phyloP scores from a whole-genome alignment of 1,140 invertebrate species.

The Aphelenchoides besseyi region DNA sequence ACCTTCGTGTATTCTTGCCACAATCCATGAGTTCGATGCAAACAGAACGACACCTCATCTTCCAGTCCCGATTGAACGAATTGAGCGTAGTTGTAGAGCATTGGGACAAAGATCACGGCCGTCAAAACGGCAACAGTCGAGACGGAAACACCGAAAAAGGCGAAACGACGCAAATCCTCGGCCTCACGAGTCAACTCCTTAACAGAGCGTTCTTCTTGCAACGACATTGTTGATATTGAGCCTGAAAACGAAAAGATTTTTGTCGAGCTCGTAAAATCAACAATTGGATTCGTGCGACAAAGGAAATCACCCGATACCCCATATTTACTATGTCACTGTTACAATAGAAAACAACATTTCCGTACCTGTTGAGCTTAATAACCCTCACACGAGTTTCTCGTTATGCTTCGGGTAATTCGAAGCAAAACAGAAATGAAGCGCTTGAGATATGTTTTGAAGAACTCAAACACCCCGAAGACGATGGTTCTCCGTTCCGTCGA shows the following conservation, averaged over 20 bases:
- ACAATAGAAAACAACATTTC: neutral
- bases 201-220: conserved; percentile 16
- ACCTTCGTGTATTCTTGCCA: conserved; percentile 25
- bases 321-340: neutral
- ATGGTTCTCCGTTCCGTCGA: no score
- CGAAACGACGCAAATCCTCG: conserved; percentile 18
- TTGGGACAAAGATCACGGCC: conserved; percentile 42
- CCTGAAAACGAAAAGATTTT: neutral
- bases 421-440: no score
- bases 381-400: neutral
- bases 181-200: conserved; percentile 25
- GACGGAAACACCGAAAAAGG: conserved; percentile 24
- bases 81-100: conserved; percentile 48
- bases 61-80: conserved; percentile 33
- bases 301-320: neutral
- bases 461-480: no score
- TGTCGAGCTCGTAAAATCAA: neutral
- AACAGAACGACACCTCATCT: conserved; percentile 26
- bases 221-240: neutral
- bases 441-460: no score
- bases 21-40: conserved; percentile 19
- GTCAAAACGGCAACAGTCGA: conserved; percentile 25
- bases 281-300: neutral
- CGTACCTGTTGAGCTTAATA: neutral
- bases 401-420: no score